Base-by-base conservation (phyloP, 2,113 vertebrate species). In the Coreoperca whiteheadi region DNA sequence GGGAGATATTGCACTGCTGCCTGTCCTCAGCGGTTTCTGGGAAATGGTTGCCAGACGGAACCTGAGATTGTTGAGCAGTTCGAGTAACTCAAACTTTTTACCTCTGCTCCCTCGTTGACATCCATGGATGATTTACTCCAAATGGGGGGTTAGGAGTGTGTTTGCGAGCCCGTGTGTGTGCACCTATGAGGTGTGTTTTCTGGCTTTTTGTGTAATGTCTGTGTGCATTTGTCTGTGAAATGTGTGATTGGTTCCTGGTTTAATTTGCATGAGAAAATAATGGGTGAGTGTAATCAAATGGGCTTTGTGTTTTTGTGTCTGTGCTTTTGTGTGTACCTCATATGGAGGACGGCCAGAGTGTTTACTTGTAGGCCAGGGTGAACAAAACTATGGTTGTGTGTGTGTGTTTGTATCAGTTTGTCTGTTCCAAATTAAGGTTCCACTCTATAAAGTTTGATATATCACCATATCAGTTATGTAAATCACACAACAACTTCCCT, bases 381-480 rank as follows among this genome's bases (percentile, higher is more conserved):
- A 82, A 75, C 69, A 46, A 41, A 77, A 81, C 57, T 43, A 1
- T 5, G 15, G 37, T 12, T 41, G 76, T 70, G 74, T 79, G 56
- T 25, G 59, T 66, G 54, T 68, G 48, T 74, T 16, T 67, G 37
- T 71, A 8, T 82, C 4, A 30, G 79, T 83, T 56, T 69, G 67
- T 77, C 30, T 71, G 23, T 41, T 79, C 51, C 59, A 83, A 89
- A 88, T 83, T 71, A 66, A 53, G 51, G 82, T 90, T 88, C 61
- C 83, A 90, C 79, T 86, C 88, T 88, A 87, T 90, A 86, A 89
- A 84, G 69, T 92, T 84, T 88, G 84, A 93, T 91, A 28, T 79
- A 90, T 92, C 46, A 87, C 82, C 87, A 1, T 66, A 92, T 93
- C 87, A 82, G 77, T 84, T 91, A 89, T 92, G 89, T 87, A 90